These are phyloP conservation scores for Sebastes vulpes DNA, from an alignment of 2,797 vertebrate species.

Conservation along the genomic window DNA sequence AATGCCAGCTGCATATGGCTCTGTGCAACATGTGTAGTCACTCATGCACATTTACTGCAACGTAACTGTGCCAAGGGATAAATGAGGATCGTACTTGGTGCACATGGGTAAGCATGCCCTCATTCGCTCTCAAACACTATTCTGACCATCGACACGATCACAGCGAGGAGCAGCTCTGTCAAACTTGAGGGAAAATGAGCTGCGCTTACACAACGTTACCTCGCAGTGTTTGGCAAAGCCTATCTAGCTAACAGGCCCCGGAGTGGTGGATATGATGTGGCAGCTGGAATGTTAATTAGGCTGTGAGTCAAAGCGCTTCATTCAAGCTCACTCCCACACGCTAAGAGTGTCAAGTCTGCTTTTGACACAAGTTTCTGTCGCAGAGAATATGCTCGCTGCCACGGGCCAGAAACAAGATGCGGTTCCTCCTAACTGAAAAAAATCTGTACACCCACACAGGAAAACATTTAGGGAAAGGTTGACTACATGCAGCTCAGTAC, in stretches of 20 bases:
- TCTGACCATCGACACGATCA: not conserved
- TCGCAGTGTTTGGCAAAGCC: slow-evolving; percentile 15
- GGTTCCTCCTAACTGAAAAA: not conserved
- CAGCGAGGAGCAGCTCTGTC: not conserved
- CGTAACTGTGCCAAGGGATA: slow-evolving; percentile 1
- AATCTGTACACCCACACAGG: slow-evolving; percentile 22
- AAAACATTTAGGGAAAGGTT: slow-evolving; percentile 33
- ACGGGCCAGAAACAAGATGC: slow-evolving; percentile 10
- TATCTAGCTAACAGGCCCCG: not conserved
- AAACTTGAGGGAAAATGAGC: not conserved
- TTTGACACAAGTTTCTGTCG: slow-evolving; percentile 14
- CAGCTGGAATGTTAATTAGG: slow-evolving; percentile 67
- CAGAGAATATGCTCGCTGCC: not conserved
- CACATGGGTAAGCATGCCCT: not conserved
- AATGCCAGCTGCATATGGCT: slow-evolving; percentile 22
- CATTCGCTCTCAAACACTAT: not conserved
- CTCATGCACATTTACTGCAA: not conserved
- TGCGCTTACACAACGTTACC: not conserved
- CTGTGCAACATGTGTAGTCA: slow-evolving; percentile 2
- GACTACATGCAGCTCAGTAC: not conserved
- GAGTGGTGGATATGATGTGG: slow-evolving; percentile 29
- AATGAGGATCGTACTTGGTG: not conserved
- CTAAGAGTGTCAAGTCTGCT: slow-evolving; percentile 9
- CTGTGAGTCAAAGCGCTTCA: slow-evolving; percentile 28
- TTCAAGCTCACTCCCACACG: slow-evolving; percentile 35